A percentile compares a stretch with the other conserved stretches of the same genome.
Conservation (phyloP, 2,888 invertebrate genomes). For the Thera obeliscata region DNA sequence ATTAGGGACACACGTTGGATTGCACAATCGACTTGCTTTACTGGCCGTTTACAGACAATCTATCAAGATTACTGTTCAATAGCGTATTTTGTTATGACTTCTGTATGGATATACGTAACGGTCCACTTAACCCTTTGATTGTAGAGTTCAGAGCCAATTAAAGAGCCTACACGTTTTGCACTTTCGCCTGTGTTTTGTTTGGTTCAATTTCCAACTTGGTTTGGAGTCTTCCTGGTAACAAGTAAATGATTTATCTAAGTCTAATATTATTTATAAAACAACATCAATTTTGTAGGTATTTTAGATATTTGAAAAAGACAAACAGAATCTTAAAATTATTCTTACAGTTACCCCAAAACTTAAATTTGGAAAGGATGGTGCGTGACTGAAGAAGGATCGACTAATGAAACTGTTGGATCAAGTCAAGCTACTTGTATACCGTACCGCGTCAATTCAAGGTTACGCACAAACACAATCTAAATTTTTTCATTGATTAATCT, state of each 20-base stretch:
- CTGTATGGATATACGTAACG: conserved; percentile 59
- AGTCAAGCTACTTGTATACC: conserved; percentile 41
- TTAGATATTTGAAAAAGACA: background rate
- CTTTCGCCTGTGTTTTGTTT: conserved; percentile 58
- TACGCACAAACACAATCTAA: conserved; percentile 48
- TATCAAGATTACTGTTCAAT: conserved; percentile 48
- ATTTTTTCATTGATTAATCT: conserved; percentile 46
- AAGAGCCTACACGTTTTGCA: conserved; percentile 71
- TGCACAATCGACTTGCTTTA: conserved; percentile 39
- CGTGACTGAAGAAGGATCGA: conserved; percentile 10
- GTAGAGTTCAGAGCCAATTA: conserved; percentile 75
- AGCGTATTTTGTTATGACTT: conserved; percentile 50
- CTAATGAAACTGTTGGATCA: conserved; percentile 5
- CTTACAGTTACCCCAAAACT: background rate
- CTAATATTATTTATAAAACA: too few relatives aligned
- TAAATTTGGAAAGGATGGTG: background rate
- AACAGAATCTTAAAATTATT: too few relatives aligned
- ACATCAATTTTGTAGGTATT: background rate
- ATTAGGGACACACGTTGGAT: conserved; percentile 52
- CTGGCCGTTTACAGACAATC: conserved; percentile 30
- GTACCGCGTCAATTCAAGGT: conserved; percentile 49
- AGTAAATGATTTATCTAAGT: too few relatives aligned
- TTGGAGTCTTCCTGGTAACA: conserved; percentile 43
- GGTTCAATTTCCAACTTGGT: conserved; percentile 62
- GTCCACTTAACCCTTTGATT: conserved; percentile 73